Evolutionary conservation across 2,888 invertebrate species (phyloP).

Genomic region (Oxytorus armatus): DNA sequence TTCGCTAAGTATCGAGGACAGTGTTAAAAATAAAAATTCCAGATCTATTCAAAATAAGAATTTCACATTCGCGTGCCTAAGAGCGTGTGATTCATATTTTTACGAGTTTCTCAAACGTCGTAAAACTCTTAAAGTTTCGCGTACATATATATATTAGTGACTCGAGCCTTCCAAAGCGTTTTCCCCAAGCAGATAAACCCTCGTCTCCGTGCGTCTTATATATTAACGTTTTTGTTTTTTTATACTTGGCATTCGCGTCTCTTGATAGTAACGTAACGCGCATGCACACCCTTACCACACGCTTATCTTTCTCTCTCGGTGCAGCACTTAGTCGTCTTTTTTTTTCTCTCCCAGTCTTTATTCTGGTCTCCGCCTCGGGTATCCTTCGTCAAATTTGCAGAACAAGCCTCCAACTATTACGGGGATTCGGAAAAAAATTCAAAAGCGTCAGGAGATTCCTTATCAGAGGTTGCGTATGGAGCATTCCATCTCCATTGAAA

Average conservation of each 20-base stretch:
- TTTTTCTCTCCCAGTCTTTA: conserved; percentile 29
- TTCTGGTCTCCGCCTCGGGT: conserved; percentile 41
- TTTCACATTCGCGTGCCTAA: background rate
- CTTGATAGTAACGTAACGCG: conserved; percentile 14
- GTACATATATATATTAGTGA: background rate
- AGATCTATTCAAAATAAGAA: background rate
- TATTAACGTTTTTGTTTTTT: background rate
- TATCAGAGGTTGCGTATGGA: background rate
- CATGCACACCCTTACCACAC: conserved; percentile 14
- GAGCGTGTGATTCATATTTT: background rate
- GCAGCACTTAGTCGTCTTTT: conserved; percentile 34
- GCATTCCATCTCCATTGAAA: conserved; percentile 13
- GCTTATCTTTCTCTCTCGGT: conserved; percentile 22
- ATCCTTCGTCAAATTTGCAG: conserved; percentile 65
- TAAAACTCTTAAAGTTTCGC: conserved; percentile 13
- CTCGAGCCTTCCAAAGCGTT: conserved; percentile 11
- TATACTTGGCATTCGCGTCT: background rate
- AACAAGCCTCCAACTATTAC: conserved; percentile 49
- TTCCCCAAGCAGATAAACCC: conserved; percentile 17
- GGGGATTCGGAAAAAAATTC: conserved; percentile 33
- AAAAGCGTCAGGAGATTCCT: conserved; percentile 2
- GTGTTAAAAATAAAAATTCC: background rate
- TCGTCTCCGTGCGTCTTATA: conserved; percentile 1
- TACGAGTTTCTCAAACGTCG: background rate
- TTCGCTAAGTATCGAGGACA: background rate